Evolutionary conservation across 1,140 invertebrate genomes (phyloP), one percentile per base, ranked within the genome.

Genomic region (Cylas formicarius): DNA sequence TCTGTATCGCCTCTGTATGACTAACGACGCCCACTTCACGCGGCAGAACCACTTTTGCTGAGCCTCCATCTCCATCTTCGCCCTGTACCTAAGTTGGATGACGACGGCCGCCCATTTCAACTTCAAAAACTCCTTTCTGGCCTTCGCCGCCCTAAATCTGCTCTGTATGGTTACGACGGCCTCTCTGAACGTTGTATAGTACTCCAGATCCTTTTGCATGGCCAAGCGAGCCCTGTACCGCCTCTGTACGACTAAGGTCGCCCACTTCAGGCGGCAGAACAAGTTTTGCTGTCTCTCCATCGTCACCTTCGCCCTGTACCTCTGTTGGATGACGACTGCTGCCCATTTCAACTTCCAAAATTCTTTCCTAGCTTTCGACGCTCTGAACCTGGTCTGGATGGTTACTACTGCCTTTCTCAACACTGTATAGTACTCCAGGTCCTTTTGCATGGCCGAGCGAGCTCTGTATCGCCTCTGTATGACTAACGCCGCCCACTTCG

Each of bases 1-100:
- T 60, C 60, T 70, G 49, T 67, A 71, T 50, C 65, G 62, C 4
- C 32, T 58, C 58, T 80, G 76, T 18, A 66, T 34, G 2, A 47
- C 18, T 8, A 48, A 50, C 1, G 48, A 48, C 5, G 56, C 50
- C 38, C 43, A 26, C 35, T 36, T 57, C 10, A 61, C 50, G 5
- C 38, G 41, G 3, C 28, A 14, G 39, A 58, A 68, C 10, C 50
- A 21, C 19, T 21, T 35, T 51, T 52, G 33, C 78, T 58, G 2
- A 50, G 36, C 13, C 62, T 50, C 16, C 57, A 62, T 10, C 65
- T 57, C 6, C 54, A 48, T 43, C 58, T 62, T 53, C 37, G 39
- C 37, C 36, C 41, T 51, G 31, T 43, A 69, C 10, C 39, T 50
- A 28, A 43, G 49, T 45, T 69, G 66, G 16, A 67, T 33, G 2